Evolutionary conservation across 2,888 invertebrate genomes (phyloP), one percentile per base, ranked within the genome.

Genomic region (Tricholauxania praeusta): DNA sequence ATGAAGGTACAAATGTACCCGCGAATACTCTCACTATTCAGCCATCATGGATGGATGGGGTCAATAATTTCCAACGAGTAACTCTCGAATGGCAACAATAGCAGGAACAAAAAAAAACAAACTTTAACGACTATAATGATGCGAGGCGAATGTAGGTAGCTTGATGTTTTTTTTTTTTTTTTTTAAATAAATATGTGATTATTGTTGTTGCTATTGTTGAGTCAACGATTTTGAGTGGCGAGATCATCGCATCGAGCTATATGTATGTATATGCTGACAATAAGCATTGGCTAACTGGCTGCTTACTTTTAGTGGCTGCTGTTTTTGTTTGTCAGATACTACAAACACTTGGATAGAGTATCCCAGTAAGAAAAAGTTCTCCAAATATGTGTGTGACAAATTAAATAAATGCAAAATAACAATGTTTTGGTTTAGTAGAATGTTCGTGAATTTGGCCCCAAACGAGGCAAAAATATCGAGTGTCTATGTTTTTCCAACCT

Each of bases 51-150:
- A 7, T 39, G 39, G 7, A 6, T 67, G 67, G 48, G 57, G 67
- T 67, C 67, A 57, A 67, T 47, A 67, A 48, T 51, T 57, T 57
- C 47, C 52, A 12, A 10, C 15, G 48, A 22, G 12, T 22, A 63
- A n/a, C n/a, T 19, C 63, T 48, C 17, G 8, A 60, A 22, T 12
- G 32, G 12, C 19, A 17, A 62, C 19, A n/a, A 51, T 3, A 19
- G 12, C 49, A 65, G 19, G 39, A 67, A 67, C 66, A 55, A 47
- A 53, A 55, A 55, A 47, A 64, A n/a, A 7, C 48, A 49, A 48
- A 60, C 39, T 49, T 64, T 49, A 64, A 64, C 48, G 55, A 55
- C 15, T 55, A 12, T 55, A 67, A 55, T 55, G n/a, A 67, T 67
- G 53, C 52, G 52, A 66, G 39, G 12, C 47, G 39, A 66, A 39